phyloP scores from a whole-genome alignment of 2,113 vertebrate genomes.

The Antechinus flavipes region DNA sequence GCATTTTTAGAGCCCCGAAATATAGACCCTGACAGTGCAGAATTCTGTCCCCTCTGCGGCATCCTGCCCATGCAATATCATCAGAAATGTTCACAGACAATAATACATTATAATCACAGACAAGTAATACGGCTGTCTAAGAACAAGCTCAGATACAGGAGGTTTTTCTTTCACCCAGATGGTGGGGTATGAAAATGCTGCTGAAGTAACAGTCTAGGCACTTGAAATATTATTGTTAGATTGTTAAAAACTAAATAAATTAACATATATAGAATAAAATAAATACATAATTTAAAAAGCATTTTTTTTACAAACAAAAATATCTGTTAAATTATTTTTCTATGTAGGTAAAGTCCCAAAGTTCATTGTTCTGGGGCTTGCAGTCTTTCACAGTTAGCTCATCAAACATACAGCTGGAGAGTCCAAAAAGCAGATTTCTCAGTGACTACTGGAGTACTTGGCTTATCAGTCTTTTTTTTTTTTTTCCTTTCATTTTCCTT shows the following conservation, averaged over 20 bases:
- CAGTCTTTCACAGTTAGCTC: slow-evolving; percentile 86
- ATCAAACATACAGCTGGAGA: slow-evolving; percentile 63
- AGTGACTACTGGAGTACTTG: slow-evolving; percentile 42
- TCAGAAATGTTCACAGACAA: slow-evolving; percentile 61
- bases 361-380: slow-evolving; percentile 74
- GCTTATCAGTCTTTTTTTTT: slow-evolving; percentile 61
- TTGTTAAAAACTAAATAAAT: slow-evolving; percentile 87
- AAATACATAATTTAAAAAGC: slow-evolving; percentile 91
- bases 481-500: slow-evolving; percentile 24
- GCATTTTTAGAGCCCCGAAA: slow-evolving; percentile 46
- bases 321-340: slow-evolving; percentile 85
- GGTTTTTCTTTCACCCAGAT: slow-evolving; percentile 34
- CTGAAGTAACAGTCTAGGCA: slow-evolving; percentile 81
- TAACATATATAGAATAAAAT: slow-evolving; percentile 90
- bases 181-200: slow-evolving; percentile 55
- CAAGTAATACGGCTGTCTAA: slow-evolving; percentile 31
- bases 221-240: slow-evolving; percentile 82
- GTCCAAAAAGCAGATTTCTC: slow-evolving; percentile 66
- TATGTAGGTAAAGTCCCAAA: slow-evolving; percentile 81
- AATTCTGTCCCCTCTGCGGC: slow-evolving; percentile 22
- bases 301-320: slow-evolving; percentile 81
- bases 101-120: neutral
- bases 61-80: slow-evolving; percentile 33
- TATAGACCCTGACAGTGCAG: slow-evolving; percentile 50
- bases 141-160: slow-evolving; percentile 8